Conservation (phyloP, 2,888 invertebrate genomes). For the Watsonalla cultraria region DNA sequence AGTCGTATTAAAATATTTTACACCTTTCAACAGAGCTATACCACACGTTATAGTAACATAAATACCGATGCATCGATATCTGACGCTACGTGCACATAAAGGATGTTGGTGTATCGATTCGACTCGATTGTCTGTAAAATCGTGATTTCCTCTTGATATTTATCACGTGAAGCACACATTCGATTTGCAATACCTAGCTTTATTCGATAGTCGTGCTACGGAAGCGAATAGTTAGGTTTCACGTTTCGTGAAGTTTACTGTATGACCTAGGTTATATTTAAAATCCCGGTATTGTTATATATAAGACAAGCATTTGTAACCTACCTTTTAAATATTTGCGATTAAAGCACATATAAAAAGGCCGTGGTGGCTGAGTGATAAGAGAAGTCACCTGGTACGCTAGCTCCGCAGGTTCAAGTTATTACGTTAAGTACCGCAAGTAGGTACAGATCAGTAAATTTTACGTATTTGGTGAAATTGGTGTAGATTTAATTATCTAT, state of each 20-base stretch:
- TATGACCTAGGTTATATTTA: neutral
- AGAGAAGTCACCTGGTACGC: too few relatives aligned
- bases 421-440: too few relatives aligned
- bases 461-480: too few relatives aligned
- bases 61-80: neutral
- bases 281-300: too few relatives aligned
- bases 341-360: too few relatives aligned
- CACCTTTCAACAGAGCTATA: slow-evolving; percentile 14
- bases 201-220: slow-evolving; percentile 21
- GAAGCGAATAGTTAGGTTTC: slow-evolving; percentile 20
- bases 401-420: too few relatives aligned
- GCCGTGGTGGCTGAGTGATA: too few relatives aligned
- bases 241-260: slow-evolving; percentile 8
- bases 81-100: slow-evolving; percentile 20
- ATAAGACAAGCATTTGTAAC: too few relatives aligned
- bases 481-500: too few relatives aligned
- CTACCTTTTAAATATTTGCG: too few relatives aligned
- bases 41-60: neutral
- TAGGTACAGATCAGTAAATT: too few relatives aligned
- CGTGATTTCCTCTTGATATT: slow-evolving; percentile 50
- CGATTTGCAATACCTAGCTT: slow-evolving; percentile 24
- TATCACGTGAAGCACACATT: slow-evolving; percentile 32
- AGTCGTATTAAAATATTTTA: too few relatives aligned
- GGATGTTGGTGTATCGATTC: slow-evolving; percentile 45
- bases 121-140: slow-evolving; percentile 42